Conservation (phyloP, 1,140 invertebrate species). For the Lordiphosa stackelbergi region DNA sequence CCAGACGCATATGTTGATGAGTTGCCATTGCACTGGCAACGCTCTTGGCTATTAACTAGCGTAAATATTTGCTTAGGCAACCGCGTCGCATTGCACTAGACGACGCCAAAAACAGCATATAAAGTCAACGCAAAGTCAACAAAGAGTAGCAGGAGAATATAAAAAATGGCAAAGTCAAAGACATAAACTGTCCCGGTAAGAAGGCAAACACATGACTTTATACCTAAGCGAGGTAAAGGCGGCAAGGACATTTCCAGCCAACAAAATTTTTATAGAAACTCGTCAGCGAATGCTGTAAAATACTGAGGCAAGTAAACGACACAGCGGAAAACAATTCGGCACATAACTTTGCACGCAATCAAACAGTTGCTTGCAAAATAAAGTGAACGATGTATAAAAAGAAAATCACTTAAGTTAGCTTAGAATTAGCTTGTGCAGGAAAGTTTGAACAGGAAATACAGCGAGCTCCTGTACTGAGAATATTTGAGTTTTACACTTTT, state of each 20-base stretch:
- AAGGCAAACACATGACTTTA: conserved; percentile 35
- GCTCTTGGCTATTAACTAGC: conserved; percentile 69
- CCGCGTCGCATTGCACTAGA: conserved; percentile 51
- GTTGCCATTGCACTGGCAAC: conserved; percentile 41
- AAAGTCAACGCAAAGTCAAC: conserved; percentile 48
- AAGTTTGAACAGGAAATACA: too few relatives aligned
- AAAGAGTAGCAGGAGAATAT: conserved; percentile 27
- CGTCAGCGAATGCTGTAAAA: too few relatives aligned
- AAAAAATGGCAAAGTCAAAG: conserved; percentile 24
- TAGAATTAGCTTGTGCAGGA: too few relatives aligned
- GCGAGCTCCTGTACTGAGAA: too few relatives aligned
- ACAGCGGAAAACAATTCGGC: too few relatives aligned
- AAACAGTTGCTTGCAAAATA: too few relatives aligned
- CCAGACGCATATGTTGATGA: conserved; percentile 50
- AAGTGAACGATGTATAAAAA: too few relatives aligned
- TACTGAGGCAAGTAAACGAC: too few relatives aligned
- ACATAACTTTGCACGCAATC: too few relatives aligned
- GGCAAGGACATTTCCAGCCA: conserved; percentile 10
- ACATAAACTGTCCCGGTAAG: conserved; percentile 24
- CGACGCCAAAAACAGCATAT: conserved; percentile 53
- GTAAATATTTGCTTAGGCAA: conserved; percentile 66
- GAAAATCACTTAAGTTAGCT: too few relatives aligned
- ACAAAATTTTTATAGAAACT: not conserved
- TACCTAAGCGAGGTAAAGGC: conserved; percentile 13
- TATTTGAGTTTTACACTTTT: too few relatives aligned